phyloP scores from a whole-genome alignment of 2,113 vertebrate genomes.

The Illadopsis cleaveri region DNA sequence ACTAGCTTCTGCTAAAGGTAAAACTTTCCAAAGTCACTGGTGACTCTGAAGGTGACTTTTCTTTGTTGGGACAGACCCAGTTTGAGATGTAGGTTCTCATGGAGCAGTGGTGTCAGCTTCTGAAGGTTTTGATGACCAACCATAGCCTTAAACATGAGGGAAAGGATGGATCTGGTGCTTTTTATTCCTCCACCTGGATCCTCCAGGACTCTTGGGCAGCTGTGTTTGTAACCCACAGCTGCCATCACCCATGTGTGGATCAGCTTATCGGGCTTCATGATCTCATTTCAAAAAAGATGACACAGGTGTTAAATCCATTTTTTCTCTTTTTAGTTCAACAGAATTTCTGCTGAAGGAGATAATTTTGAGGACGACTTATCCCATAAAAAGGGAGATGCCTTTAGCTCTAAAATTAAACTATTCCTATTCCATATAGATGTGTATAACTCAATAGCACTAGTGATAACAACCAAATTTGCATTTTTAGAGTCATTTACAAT shows the following conservation, averaged over 20 bases:
- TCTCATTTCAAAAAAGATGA: background rate
- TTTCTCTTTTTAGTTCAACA: background rate
- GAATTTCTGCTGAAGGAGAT: background rate
- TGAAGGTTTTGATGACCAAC: background rate
- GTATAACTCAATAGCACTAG: background rate
- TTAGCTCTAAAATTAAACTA: background rate
- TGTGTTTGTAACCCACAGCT: background rate
- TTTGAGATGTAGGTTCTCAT: background rate
- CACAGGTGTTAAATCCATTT: background rate
- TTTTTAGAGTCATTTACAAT: background rate
- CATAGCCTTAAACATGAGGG: background rate
- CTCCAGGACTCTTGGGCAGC: background rate
- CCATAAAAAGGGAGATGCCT: background rate
- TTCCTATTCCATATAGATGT: background rate
- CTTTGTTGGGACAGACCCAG: background rate
- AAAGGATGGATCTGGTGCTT: background rate
- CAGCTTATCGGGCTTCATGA: accelerated
- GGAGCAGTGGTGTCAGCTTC: background rate
- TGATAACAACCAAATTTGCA: background rate
- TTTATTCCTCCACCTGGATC: background rate
- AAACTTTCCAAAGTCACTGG: background rate
- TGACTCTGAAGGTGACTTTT: background rate
- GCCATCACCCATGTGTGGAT: accelerated
- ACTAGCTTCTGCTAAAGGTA: background rate
- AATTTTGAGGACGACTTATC: background rate